Evolutionary conservation across 2,113 vertebrate species (phyloP), one percentile per base, ranked within the genome.

Genomic region (Xyrauchen texanus): DNA sequence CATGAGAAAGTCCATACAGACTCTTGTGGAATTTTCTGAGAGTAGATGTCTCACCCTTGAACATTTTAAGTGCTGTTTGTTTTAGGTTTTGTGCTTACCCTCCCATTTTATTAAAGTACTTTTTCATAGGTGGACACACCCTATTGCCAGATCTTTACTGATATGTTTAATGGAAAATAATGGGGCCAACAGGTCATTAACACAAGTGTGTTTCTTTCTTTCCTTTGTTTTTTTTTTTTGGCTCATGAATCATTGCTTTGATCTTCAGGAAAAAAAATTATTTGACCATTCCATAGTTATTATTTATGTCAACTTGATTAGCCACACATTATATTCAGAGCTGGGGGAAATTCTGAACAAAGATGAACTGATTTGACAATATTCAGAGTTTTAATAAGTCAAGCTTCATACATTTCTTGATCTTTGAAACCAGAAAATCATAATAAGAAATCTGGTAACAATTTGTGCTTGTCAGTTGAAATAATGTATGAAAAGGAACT

Each of bases 241-340:
- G 86, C 76, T 68, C 53, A 70, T 15, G 77, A 76, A 82, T 81
- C 85, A 61, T 15, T 69, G 63, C 86, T 87, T 84, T 88, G 88
- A 91, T 91, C 88, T 82, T 77, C 82, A 74, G 83, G 81, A 85
- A 84, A 86, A 88, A 84, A 45, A 4, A 88, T 84, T 45, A 4
- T 58, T 78, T 49, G 62, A 34, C 21, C 21, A 34, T 34, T 34
- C 21, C 21, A 34, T 34, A 1, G 21, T 34, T 34, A 74, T 69
- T 81, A 66, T 72, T 73, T 75, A 51, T 66, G 71, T 78, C 69
- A 70, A 60, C 34, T 53, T 34, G 16, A 75, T 76, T n/a, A 76
- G 47, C 70, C 51, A 82, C 34, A n/a, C 58, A 15, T 52, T 13
- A 47, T 55, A 34, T 67, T 77, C n/a, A 34, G 53, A 83, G 78